Percentiles rank a stretch among this genome's conserved stretches.
These are phyloP conservation scores for Girardinichthys multiradiatus DNA, from an alignment of 2,113 vertebrate genomes.

Conservation along the genomic window DNA sequence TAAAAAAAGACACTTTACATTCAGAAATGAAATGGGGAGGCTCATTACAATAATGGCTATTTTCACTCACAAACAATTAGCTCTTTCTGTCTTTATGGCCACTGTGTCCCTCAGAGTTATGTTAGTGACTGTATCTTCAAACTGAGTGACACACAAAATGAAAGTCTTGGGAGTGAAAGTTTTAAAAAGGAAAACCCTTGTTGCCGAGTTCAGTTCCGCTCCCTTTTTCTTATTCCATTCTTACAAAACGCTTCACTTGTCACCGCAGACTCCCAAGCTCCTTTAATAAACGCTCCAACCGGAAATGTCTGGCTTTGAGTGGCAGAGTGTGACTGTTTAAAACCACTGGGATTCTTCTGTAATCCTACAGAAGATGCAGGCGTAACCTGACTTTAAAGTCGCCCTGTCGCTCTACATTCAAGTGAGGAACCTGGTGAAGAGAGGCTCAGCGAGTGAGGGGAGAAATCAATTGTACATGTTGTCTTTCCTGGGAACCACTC, in stretches of 20 bases:
- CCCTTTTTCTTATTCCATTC: constrained; percentile 54
- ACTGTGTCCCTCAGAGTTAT: constrained; percentile 34
- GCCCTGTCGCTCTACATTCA: constrained; percentile 50
- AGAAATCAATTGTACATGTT: constrained; percentile 36
- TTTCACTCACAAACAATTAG: constrained; percentile 40
- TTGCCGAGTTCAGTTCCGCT: constrained; percentile 53
- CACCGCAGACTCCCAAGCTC: constrained; percentile 68
- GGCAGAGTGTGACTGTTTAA: constrained; percentile 79
- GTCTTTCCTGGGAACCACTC: constrained; percentile 52
- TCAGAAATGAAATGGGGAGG: constrained; percentile 7
- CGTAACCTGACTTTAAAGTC: constrained; percentile 68
- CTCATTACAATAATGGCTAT: constrained; percentile 34
- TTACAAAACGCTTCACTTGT: constrained; percentile 76
- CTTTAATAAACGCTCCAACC: constrained; percentile 75
- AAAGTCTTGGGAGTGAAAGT: constrained; percentile 60
- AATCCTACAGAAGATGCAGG: constrained; percentile 68
- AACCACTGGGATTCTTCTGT: constrained; percentile 72
- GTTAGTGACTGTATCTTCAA: constrained; percentile 58
- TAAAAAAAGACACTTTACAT: not conserved
- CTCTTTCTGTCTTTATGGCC: constrained; percentile 41
- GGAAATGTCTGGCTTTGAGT: constrained; percentile 72
- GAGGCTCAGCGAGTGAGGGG: constrained; percentile 38
- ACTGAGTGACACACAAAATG: constrained; percentile 50
- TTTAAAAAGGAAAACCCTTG: constrained; percentile 52
- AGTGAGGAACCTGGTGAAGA: constrained; percentile 53